Base-by-base conservation (phyloP, 1,140 invertebrate genomes). In the Hycleus phaleratus region DNA sequence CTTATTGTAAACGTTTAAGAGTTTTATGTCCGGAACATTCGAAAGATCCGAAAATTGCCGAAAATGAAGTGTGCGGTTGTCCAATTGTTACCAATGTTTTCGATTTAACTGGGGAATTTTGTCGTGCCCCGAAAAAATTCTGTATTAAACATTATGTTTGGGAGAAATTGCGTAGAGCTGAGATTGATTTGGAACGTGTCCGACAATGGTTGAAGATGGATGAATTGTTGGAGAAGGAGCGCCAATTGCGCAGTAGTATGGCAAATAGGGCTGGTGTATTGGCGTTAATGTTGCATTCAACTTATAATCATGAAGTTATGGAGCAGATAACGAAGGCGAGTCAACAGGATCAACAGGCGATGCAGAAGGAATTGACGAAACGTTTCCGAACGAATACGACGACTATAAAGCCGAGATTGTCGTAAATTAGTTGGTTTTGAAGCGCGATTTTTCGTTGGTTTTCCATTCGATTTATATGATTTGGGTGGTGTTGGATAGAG, bases 11-110 rank as follows among this genome's bases (percentile, higher is more conserved):
- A 76, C 76, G 96, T 47, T 75, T 99, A 10, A 82, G 92, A 63
- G 93, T 98, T 2, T 79, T 99, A 24, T 99, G 97, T 75, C 95
- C 97, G 0, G 97, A 99, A 70, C 97, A 99, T 73, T 93, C 88
- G 58, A 98, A 98, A 78, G 95, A 98, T 70, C 88, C 91, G 0
- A 95, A 96, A 79, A 85, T 96, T 32, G 82, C 77, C 52, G 87
- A 88, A 61, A 80, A 80, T 7, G 87, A 91, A 68, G 87, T 97
- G 0, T 98, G 95, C 73, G 95, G 95, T 0, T 95, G 89, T 75
- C 94, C 95, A 0, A 70, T 97, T 0, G 86, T 93, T 0, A 82
- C 82, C 9, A 86, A 93, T 67, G 84, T 93, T 0, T 93, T 93
- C 71, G 83, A 85, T 58, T 76, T 79, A 0, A 91, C 88, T 0